Evolutionary conservation across 2,888 invertebrate species (phyloP).

Genomic region (Lysandra coridon): DNA sequence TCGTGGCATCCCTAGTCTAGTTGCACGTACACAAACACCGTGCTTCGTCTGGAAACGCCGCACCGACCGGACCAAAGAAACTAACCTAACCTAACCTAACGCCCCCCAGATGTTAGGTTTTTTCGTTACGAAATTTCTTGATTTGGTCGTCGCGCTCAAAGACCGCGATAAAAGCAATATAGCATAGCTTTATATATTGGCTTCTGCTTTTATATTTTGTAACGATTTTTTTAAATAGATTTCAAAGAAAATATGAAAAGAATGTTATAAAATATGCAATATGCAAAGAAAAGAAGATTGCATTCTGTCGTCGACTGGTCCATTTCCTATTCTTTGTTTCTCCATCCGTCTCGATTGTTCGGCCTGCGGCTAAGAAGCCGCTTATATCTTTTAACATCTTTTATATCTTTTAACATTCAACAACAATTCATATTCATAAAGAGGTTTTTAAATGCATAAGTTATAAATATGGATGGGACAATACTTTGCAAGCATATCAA

Average conservation of each 20-base stretch:
- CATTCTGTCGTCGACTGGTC: slow-evolving; percentile 16
- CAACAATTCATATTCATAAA: slow-evolving; percentile 25
- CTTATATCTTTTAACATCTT: slow-evolving; percentile 24
- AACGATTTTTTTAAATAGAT: no score
- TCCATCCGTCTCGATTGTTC: slow-evolving; percentile 23
- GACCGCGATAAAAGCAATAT: no score
- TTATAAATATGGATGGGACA: slow-evolving; percentile 11
- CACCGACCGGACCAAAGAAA: no score
- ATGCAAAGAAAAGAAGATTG: slow-evolving; percentile 28
- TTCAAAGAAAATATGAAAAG: background rate
- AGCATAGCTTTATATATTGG: no score
- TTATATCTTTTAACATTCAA: background rate
- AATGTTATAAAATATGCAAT: slow-evolving; percentile 2
- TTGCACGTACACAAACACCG: no score
- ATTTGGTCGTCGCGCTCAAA: no score
- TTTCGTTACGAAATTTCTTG: no score
- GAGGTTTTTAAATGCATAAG: slow-evolving; percentile 8
- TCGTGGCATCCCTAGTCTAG: no score
- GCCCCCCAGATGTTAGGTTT: no score
- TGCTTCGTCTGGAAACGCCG: no score
- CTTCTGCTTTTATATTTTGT: no score
- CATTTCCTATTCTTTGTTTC: slow-evolving; percentile 29
- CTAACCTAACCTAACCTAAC: no score
- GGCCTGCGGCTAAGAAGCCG: slow-evolving; percentile 14
- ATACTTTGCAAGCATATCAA: background rate